Evolutionary conservation across 2,797 vertebrate genomes (phyloP).

Genomic region (Mico argentatus): DNA sequence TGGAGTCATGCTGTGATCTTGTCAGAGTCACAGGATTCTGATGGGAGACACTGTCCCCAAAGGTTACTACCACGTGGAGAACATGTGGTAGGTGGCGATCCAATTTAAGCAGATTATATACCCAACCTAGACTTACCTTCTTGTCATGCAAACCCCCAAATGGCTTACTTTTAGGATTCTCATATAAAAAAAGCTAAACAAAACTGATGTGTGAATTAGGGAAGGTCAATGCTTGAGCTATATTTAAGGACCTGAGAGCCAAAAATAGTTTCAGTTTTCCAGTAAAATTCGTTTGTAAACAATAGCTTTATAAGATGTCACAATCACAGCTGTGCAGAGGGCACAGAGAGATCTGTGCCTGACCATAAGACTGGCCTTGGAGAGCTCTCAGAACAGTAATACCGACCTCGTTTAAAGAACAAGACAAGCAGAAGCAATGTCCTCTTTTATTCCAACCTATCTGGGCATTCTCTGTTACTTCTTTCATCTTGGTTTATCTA

Average conservation of each 20-base stretch:
- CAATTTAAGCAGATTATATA: conserved; percentile 29
- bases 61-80: background rate
- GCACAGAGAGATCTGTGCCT: background rate
- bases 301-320: conserved; percentile 29
- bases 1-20: background rate
- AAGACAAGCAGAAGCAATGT: background rate
- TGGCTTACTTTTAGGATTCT: background rate
- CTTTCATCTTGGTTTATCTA: background rate
- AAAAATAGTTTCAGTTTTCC: conserved; percentile 22
- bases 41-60: conserved; percentile 2
- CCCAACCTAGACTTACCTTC: background rate
- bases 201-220: background rate
- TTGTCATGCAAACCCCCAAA: background rate
- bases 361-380: background rate
- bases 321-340: background rate
- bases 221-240: conserved; percentile 48
- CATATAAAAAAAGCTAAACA: background rate
- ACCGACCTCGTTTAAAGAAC: background rate
- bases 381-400: background rate
- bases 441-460: background rate
- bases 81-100: background rate
- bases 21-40: conserved; percentile 28
- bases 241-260: conserved; percentile 7
- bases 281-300: conserved; percentile 26
- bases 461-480: background rate